phyloP scores from a whole-genome alignment of 2,797 vertebrate genomes.

The Anabas testudineus region DNA sequence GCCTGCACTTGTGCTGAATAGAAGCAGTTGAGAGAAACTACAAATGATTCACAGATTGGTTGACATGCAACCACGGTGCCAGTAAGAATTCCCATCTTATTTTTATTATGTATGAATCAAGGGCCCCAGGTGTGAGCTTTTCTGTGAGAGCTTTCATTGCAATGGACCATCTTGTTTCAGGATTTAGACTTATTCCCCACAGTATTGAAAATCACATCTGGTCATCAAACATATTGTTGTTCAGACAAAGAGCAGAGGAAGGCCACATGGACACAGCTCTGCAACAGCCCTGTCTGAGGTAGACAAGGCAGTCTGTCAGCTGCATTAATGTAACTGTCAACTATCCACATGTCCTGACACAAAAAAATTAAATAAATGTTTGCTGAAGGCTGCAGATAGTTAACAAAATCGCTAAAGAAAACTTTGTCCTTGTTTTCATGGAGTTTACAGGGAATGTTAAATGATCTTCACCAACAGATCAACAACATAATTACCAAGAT shows the following conservation, averaged over 20 bases:
- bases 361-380: conserved; percentile 8
- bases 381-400: conserved; percentile 15
- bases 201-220: conserved; percentile 64
- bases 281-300: conserved; percentile 21
- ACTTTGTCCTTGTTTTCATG: conserved; percentile 1
- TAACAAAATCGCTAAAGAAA: conserved; percentile 4
- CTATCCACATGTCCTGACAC: conserved; percentile 5
- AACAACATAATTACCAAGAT: conserved; percentile 21
- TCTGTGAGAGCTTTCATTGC: conserved; percentile 29
- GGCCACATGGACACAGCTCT: conserved; percentile 22
- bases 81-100: too few species aligned
- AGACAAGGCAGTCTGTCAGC: conserved; percentile 25
- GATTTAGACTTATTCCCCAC: conserved; percentile 38
- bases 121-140: conserved; percentile 20
- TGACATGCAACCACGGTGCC: too few species aligned
- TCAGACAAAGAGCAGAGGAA: conserved; percentile 43
- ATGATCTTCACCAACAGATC: conserved; percentile 6
- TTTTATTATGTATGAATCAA: neutral
- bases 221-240: conserved; percentile 40
- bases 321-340: conserved; percentile 21
- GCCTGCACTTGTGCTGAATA: too few species aligned
- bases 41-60: too few species aligned
- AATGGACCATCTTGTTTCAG: conserved; percentile 62
- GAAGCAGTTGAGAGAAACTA: too few species aligned
- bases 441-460: too few species aligned